Evolutionary conservation across 2,797 vertebrate genomes (phyloP).

Genomic region (Anguilla megastoma): DNA sequence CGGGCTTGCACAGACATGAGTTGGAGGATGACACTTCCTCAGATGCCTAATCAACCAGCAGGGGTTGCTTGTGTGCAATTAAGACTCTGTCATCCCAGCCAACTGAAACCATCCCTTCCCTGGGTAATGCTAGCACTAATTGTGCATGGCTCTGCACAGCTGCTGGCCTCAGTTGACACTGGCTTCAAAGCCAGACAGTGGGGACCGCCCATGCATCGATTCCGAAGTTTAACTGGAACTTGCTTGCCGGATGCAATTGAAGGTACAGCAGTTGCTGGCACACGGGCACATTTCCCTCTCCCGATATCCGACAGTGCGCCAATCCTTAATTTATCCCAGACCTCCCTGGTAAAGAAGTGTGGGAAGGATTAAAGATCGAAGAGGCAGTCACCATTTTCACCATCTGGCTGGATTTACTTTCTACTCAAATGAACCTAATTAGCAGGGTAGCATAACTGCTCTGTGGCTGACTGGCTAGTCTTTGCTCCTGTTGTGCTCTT

Average conservation of each 20-base stretch:
- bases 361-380: constrained; percentile 72
- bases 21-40: no score
- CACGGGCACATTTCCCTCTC: not conserved
- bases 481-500: not conserved
- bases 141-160: no score
- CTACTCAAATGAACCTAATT: constrained; percentile 75
- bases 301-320: not conserved
- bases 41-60: no score
- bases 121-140: no score
- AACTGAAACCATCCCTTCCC: no score
- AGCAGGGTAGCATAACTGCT: constrained; percentile 66
- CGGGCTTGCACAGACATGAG: no score
- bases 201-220: not conserved
- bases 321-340: constrained; percentile 38
- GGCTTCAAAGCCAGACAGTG: no score
- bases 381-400: constrained; percentile 63
- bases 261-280: not conserved
- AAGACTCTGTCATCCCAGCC: no score
- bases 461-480: constrained; percentile 52
- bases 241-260: not conserved
- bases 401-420: constrained; percentile 76
- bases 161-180: no score
- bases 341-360: constrained; percentile 53
- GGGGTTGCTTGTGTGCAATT: no score
- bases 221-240: not conserved